Percentiles rank a stretch among this genome's conserved stretches.
These are phyloP conservation scores for Drosophila infuscata DNA, from an alignment of 2,888 invertebrate genomes.

Conservation along the genomic window DNA sequence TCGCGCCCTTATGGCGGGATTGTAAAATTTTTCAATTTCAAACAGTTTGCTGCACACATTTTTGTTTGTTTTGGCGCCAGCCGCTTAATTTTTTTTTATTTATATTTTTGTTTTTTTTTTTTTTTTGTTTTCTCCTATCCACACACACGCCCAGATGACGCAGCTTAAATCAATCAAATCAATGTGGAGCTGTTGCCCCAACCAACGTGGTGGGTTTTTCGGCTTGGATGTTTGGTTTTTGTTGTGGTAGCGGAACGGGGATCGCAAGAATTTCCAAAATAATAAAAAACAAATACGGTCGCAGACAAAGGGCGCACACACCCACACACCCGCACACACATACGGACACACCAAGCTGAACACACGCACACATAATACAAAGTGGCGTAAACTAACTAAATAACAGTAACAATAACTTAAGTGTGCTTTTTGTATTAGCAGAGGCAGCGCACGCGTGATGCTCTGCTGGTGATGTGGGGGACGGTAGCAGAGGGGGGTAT, in stretches of 20 bases:
- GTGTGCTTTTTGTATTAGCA: slow-evolving; percentile 77
- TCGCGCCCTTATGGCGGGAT: not conserved
- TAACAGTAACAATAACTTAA: slow-evolving; percentile 81
- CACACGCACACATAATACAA: slow-evolving; percentile 55
- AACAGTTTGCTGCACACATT: slow-evolving; percentile 55
- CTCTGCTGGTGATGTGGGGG: slow-evolving; percentile 1
- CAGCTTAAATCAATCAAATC: slow-evolving; percentile 78
- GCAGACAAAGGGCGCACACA: slow-evolving; percentile 65
- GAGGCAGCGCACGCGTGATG: slow-evolving; percentile 29
- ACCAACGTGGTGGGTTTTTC: slow-evolving; percentile 21
- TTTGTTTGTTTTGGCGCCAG: slow-evolving; percentile 64
- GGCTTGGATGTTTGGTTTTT: slow-evolving; percentile 45
- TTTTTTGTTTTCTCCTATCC: slow-evolving; percentile 33
- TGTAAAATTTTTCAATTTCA: slow-evolving; percentile 57
- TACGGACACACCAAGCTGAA: not conserved
- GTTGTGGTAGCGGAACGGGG: slow-evolving; percentile 49
- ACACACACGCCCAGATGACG: slow-evolving; percentile 70
- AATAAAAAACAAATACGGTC: slow-evolving; percentile 72
- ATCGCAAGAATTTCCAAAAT: slow-evolving; percentile 70
- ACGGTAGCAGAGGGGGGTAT: slow-evolving; percentile 35
- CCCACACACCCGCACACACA: slow-evolving; percentile 15
- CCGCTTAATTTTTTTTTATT: slow-evolving; percentile 19
- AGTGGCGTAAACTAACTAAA: slow-evolving; percentile 80
- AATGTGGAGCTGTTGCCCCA: slow-evolving; percentile 67
- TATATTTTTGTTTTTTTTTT: slow-evolving; percentile 21